Conservation (phyloP, 2,888 invertebrate genomes). For the Drosophila greeni region DNA sequence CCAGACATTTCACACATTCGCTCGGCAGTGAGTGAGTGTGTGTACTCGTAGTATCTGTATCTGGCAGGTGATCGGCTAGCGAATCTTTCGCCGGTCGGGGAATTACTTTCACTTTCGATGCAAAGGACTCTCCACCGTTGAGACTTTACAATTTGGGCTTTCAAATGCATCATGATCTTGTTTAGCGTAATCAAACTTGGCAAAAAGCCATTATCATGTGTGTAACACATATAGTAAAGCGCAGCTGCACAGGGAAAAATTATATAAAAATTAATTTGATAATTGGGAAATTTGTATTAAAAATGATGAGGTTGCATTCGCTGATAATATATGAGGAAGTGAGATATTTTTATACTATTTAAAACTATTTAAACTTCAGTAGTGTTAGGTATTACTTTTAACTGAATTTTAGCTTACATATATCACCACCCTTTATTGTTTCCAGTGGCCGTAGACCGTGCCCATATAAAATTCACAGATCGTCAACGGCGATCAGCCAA, state of each 20-base stretch:
- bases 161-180: conserved; percentile 72
- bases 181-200: conserved; percentile 64
- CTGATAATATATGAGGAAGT: too few species aligned
- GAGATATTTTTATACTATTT: too few species aligned
- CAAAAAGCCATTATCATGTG: conserved; percentile 61
- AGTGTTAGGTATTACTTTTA: neutral
- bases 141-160: conserved; percentile 57
- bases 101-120: conserved; percentile 47
- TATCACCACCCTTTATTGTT: too few species aligned
- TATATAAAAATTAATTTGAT: neutral
- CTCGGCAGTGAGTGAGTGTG: conserved; percentile 29
- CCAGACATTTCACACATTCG: conserved; percentile 51
- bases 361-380: neutral
- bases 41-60: conserved; percentile 29
- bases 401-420: neutral
- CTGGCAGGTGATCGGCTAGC: conserved; percentile 49
- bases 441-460: conserved; percentile 14
- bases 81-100: conserved; percentile 33
- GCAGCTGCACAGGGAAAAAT: conserved; percentile 21
- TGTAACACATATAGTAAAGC: conserved; percentile 23
- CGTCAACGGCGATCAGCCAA: conserved; percentile 31
- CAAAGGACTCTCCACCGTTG: conserved; percentile 38
- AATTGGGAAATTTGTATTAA: neutral
- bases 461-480: conserved; percentile 34
- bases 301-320: neutral